Percentiles rank a stretch among this genome's conserved stretches.
These are phyloP conservation scores for Stigmatopora argus DNA, from an alignment of 2,113 vertebrate species.

Conservation along the genomic window DNA sequence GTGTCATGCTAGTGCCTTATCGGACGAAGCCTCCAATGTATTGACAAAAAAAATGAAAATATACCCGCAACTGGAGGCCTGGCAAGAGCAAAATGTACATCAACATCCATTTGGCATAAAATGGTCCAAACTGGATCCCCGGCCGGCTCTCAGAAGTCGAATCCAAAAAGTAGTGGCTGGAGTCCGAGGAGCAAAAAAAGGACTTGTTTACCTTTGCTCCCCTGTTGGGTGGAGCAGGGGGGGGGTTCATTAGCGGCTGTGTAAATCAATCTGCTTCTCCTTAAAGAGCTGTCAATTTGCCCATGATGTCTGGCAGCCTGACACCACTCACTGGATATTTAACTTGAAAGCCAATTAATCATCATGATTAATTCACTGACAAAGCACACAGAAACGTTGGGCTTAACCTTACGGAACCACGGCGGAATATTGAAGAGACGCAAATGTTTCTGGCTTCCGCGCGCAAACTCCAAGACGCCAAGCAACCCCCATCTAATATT, in stretches of 20 bases:
- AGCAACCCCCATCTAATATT: conserved; percentile 17
- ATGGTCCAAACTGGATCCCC: conserved; percentile 18
- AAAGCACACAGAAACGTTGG: conserved; percentile 72
- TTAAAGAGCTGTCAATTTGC: conserved; percentile 76
- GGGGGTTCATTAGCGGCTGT: conserved; percentile 73
- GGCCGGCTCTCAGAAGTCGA: conserved; percentile 28
- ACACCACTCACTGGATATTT: conserved; percentile 75
- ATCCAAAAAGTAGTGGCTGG: conserved; percentile 19
- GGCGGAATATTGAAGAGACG: conserved; percentile 29
- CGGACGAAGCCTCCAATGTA: too few species aligned
- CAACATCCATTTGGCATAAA: background rate
- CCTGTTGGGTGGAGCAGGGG: conserved; percentile 50
- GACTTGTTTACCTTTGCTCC: conserved; percentile 70
- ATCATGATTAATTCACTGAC: conserved; percentile 77
- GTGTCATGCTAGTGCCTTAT: too few species aligned
- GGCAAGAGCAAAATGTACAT: background rate
- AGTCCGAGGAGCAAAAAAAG: conserved; percentile 41
- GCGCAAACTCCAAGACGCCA: conserved; percentile 42
- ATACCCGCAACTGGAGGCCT: too few species aligned
- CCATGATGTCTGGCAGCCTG: conserved; percentile 71
- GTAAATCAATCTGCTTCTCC: conserved; percentile 77
- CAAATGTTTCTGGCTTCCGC: conserved; percentile 38
- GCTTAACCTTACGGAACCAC: conserved; percentile 55
- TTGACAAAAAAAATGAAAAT: too few species aligned
- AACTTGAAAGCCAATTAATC: conserved; percentile 78